phyloP scores from a whole-genome alignment of 2,113 vertebrate genomes.

The Phyllostomus hastatus region DNA sequence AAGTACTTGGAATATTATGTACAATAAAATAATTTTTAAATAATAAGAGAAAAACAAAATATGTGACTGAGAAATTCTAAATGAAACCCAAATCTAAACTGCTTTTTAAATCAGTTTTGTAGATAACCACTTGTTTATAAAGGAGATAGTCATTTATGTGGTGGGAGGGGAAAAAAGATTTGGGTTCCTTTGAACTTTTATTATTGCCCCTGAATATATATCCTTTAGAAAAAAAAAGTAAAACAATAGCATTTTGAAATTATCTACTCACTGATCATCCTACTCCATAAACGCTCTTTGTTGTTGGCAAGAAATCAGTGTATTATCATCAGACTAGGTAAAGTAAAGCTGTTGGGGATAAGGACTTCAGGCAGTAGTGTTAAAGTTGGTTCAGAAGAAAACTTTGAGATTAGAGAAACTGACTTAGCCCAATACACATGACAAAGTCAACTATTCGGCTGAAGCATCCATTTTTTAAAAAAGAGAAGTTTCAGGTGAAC shows the following conservation, averaged over 20 bases:
- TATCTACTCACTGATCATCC: background rate
- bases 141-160: background rate
- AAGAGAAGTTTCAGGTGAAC: background rate
- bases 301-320: background rate
- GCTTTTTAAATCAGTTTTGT: background rate
- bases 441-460: background rate
- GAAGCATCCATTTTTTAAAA: background rate
- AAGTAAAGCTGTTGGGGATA: background rate
- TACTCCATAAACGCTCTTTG: background rate
- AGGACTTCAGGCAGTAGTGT: background rate
- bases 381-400: background rate
- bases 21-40: conserved; percentile 20
- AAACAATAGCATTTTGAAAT: background rate
- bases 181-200: background rate
- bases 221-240: background rate
- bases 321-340: background rate
- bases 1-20: background rate
- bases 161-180: background rate
- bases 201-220: background rate
- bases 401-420: background rate
- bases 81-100: background rate
- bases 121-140: background rate
- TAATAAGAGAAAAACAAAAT: background rate
- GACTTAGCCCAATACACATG: background rate
- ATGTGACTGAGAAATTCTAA: background rate